Evolutionary conservation across 1,140 invertebrate species (phyloP), one percentile per base, ranked within the genome.

Genomic region (Reticulitermes speratus): DNA sequence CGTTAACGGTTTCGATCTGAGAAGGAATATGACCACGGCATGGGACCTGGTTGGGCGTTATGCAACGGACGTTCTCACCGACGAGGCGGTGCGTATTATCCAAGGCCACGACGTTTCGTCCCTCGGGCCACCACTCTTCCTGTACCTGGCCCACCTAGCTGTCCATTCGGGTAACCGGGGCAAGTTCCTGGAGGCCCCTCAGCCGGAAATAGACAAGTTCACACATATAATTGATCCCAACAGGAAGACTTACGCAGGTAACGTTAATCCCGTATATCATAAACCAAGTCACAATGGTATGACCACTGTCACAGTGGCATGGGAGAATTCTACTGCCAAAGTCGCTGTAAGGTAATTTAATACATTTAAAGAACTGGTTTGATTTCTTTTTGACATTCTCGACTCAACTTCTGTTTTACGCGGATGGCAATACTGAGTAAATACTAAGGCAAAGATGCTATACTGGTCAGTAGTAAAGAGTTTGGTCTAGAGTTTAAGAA

Each of bases 51-150:
- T 90, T n/a, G 94, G 94, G 3, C 91, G 93, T 85, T 96, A 96
- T 89, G 93, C 94, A 3, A 96, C 95, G 0, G 93, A 95, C 87
- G 89, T 95, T 3, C 96, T 95, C 88, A 95, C 95, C 0, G 91
- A 94, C 3, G 92, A 94, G 88, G 94, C 95, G 2, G 90, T 94
- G 0, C 90, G 91, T 6, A 90, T 94, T 12, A 95, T 96, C 32
- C 88, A 92, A 44, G 88, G 92, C 16, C 94, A 95, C 88, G 92
- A 94, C 83, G 86, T 90, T 81, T 88, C 90, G n/a, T 91, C 90
- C 52, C 95, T 90, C 82, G 88, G 90, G n/a, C 91, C 90, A 48
- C 95, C 95, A 1, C 90, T 96, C 48, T 96, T 95, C 89, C 90
- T 96, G 14, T 94, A 95, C 89, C 89, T 96, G 86, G 93, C 95